These are phyloP conservation scores for Threskiornis aethiopicus DNA, from an alignment of 2,797 vertebrate genomes.

Conservation along the genomic window DNA sequence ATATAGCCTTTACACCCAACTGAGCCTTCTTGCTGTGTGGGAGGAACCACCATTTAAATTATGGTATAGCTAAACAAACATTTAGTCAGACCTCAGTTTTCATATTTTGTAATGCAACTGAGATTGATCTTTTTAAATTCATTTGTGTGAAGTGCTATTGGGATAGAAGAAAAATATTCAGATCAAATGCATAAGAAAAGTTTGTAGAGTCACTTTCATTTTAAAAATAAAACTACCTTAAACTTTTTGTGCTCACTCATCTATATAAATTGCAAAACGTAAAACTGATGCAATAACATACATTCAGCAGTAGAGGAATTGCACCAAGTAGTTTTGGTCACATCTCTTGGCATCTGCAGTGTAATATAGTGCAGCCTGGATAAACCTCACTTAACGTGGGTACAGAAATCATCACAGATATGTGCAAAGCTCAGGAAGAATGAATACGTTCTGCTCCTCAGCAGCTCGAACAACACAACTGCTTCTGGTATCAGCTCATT, in stretches of 20 bases:
- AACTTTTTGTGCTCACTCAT: neutral
- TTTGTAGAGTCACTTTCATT: neutral
- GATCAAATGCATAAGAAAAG: neutral
- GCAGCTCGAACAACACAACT: neutral
- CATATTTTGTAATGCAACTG: neutral
- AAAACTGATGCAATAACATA: accelerated
- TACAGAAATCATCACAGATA: neutral
- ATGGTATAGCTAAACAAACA: neutral
- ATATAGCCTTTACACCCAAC: neutral
- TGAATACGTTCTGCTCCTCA: neutral
- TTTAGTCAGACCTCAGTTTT: neutral
- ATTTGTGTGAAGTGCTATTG: neutral
- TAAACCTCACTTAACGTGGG: neutral
- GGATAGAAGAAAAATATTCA: neutral
- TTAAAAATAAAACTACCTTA: neutral
- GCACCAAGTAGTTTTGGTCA: neutral
- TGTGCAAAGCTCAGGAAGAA: neutral
- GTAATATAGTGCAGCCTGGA: neutral
- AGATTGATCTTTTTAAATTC: neutral
- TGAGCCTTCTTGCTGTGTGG: neutral
- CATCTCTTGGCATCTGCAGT: neutral
- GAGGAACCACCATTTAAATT: neutral
- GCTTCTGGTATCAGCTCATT: neutral
- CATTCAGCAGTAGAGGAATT: neutral
- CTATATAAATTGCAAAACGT: neutral